Conservation (phyloP, 2,888 invertebrate species). For the Leptinotarsa tumamoca region DNA sequence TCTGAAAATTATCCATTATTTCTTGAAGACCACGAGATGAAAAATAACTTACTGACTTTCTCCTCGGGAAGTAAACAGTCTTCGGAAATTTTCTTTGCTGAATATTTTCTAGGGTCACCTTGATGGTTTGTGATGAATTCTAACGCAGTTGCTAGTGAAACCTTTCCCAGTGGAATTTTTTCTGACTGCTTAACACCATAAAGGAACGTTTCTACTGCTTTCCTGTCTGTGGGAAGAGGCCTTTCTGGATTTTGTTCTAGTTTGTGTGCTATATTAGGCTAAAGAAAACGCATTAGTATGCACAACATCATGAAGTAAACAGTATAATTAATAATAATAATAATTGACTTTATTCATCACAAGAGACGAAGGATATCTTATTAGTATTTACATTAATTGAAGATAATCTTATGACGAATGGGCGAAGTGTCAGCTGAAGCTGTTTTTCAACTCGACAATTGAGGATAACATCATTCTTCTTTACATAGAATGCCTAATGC, state of each 20-base stretch:
- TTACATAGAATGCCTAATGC: too few relatives aligned
- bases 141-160: slow-evolving; percentile 74
- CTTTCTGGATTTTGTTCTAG: slow-evolving; percentile 66
- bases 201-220: slow-evolving; percentile 69
- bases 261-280: slow-evolving; percentile 47
- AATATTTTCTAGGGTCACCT: slow-evolving; percentile 71
- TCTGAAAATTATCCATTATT: slow-evolving; percentile 45
- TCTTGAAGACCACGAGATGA: slow-evolving; percentile 2
- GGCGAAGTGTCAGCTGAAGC: too few relatives aligned
- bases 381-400: too few relatives aligned
- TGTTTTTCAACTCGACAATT: too few relatives aligned
- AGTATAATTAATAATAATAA: too few relatives aligned
- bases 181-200: slow-evolving; percentile 79
- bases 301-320: too few relatives aligned
- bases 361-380: too few relatives aligned
- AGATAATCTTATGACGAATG: too few relatives aligned
- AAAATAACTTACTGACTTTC: slow-evolving; percentile 68
- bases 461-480: too few relatives aligned
- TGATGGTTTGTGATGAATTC: slow-evolving; percentile 77
- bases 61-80: slow-evolving; percentile 77
- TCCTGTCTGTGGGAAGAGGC: slow-evolving; percentile 73
- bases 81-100: slow-evolving; percentile 72
- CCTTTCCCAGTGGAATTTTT: slow-evolving; percentile 72
- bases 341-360: too few relatives aligned
- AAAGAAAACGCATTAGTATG: slow-evolving; percentile 18